phyloP scores from a whole-genome alignment of 1,140 invertebrate species.

The Bombus polaris region DNA sequence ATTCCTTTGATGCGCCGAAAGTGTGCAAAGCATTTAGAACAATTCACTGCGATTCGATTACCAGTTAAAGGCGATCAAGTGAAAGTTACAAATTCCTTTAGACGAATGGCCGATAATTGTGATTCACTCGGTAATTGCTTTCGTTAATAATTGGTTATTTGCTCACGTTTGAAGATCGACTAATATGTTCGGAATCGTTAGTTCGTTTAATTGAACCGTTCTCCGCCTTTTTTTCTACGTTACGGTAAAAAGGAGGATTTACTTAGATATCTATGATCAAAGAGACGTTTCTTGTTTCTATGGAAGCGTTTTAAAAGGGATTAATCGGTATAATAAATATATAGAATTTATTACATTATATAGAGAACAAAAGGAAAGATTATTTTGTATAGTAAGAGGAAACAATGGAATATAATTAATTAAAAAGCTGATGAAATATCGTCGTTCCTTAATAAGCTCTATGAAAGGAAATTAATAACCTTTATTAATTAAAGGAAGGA shows the following conservation, averaged over 20 bases:
- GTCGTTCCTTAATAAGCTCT: too few species aligned
- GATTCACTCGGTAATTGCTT: neutral
- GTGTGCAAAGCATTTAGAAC: neutral
- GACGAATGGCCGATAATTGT: neutral
- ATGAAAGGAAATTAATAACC: too few species aligned
- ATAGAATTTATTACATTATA: too few species aligned
- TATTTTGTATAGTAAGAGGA: neutral
- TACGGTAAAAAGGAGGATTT: neutral
- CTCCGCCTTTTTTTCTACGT: neutral
- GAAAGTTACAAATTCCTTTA: conserved; percentile 25
- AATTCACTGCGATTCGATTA: conserved; percentile 11
- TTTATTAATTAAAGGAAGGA: too few species aligned
- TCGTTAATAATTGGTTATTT: conserved; percentile 16
- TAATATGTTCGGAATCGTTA: neutral
- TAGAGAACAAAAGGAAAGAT: neutral
- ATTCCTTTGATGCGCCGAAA: neutral
- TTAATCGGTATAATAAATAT: neutral
- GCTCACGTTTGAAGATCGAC: neutral
- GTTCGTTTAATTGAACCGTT: neutral
- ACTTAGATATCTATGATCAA: too few species aligned
- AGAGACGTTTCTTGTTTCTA: neutral
- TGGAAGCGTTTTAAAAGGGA: neutral
- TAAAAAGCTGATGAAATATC: too few species aligned
- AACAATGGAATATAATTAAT: neutral
- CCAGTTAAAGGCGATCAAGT: neutral